These are phyloP conservation scores for Ecdyonurus torrentis DNA, from an alignment of 2,888 invertebrate genomes.

Conservation along the genomic window DNA sequence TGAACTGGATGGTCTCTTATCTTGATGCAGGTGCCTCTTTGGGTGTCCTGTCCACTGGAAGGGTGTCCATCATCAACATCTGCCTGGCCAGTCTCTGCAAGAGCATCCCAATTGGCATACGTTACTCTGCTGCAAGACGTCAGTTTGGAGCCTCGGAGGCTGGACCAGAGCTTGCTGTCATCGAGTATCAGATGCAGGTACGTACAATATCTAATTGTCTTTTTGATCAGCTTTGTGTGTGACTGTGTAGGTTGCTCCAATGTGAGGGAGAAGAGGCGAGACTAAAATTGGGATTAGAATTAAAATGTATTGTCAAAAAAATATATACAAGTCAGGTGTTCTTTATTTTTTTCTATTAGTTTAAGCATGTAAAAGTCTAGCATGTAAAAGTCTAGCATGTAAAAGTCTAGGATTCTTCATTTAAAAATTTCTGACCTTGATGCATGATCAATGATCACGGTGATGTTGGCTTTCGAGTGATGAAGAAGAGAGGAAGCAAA, in stretches of 20 bases:
- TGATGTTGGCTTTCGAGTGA: no score
- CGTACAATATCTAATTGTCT: background rate
- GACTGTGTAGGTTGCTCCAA: background rate
- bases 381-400: no score
- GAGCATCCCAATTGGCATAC: slow-evolving; percentile 54
- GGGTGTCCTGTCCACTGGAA: slow-evolving; percentile 72
- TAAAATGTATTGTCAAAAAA: background rate
- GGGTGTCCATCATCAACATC: slow-evolving; percentile 51
- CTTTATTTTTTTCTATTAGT: background rate
- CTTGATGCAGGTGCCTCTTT: slow-evolving; percentile 50
- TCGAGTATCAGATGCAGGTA: slow-evolving; percentile 34
- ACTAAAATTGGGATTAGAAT: background rate
- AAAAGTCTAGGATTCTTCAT: no score
- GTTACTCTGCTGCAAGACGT: slow-evolving; percentile 36
- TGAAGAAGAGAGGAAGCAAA: no score
- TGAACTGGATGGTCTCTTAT: background rate
- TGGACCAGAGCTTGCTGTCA: slow-evolving; percentile 29
- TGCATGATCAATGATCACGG: no score
- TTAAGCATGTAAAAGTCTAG: no score
- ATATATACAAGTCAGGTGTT: background rate
- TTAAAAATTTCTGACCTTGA: no score
- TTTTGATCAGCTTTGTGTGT: background rate
- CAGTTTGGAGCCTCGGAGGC: slow-evolving; percentile 26
- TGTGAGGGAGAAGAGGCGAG: background rate
- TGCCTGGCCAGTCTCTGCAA: slow-evolving; percentile 42